phyloP scores from a whole-genome alignment of 2,797 vertebrate genomes.

The Carapus acus region DNA sequence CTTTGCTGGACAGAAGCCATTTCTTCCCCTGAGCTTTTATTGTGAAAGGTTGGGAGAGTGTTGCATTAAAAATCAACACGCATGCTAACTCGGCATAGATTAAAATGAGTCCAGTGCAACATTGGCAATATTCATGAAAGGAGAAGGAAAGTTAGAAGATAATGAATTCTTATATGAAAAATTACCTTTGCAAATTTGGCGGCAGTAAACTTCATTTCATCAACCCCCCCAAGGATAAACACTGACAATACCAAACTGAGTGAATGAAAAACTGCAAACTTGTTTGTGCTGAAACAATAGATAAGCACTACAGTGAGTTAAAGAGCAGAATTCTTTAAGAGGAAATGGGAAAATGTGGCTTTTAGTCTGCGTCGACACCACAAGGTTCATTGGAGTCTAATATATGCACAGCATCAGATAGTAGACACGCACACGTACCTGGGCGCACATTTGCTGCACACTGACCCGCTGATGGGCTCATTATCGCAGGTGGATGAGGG shows the following conservation, averaged over 20 bases:
- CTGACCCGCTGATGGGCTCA: conserved; percentile 4
- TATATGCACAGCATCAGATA: conserved; percentile 60
- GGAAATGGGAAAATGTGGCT: conserved; percentile 31
- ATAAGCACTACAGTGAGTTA: conserved; percentile 7
- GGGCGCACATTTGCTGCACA: conserved; percentile 23
- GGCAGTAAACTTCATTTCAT: conserved; percentile 58
- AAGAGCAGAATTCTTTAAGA: conserved; percentile 15
- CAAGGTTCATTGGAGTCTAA: conserved; percentile 55
- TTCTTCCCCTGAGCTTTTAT: too few species aligned
- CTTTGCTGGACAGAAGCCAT: too few species aligned
- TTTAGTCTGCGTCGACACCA: conserved; percentile 43
- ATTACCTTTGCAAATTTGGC: conserved; percentile 70
- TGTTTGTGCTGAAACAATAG: conserved; percentile 33
- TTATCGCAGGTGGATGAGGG: too few species aligned
- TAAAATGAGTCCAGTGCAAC: too few species aligned
- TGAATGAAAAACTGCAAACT: conserved; percentile 17
- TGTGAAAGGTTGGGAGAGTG: too few species aligned
- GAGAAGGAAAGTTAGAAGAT: conserved; percentile 63
- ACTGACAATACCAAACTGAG: conserved; percentile 25
- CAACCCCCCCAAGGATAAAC: conserved; percentile 38
- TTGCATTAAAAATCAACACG: too few species aligned
- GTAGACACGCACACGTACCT: conserved; percentile 40
- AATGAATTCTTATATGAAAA: conserved; percentile 75
- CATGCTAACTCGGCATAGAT: too few species aligned
- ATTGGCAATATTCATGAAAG: conserved; percentile 7